These are phyloP conservation scores for rabbit (Oryctolagus cuniculus) DNA, from an alignment of 2,113 vertebrate species.

Conservation along the genomic window mOryCun1.1 NC_091444.1:22522001-22522500, in stretches of 20 bases:
- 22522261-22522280: background rate
- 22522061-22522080: background rate
- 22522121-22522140: too few relatives aligned
- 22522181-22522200: background rate
- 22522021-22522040: background rate
- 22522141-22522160: too few relatives aligned
- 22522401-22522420: background rate
- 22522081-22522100: background rate
- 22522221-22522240: background rate
- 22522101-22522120: background rate
- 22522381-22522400: background rate
- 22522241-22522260: accelerated
- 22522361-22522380: background rate
- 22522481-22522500: background rate
- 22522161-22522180: background rate
- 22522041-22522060: slow-evolving; percentile 38
- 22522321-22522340: background rate
- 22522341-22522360: background rate
- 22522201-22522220: accelerated
- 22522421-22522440: accelerated
- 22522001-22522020: background rate
- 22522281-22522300: too few relatives aligned
- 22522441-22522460: background rate
- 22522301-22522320: background rate
- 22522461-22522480: accelerated